These are phyloP conservation scores for Tarsius wallacei DNA, from an alignment of 2,797 vertebrate genomes.

Conservation along the genomic window DNA sequence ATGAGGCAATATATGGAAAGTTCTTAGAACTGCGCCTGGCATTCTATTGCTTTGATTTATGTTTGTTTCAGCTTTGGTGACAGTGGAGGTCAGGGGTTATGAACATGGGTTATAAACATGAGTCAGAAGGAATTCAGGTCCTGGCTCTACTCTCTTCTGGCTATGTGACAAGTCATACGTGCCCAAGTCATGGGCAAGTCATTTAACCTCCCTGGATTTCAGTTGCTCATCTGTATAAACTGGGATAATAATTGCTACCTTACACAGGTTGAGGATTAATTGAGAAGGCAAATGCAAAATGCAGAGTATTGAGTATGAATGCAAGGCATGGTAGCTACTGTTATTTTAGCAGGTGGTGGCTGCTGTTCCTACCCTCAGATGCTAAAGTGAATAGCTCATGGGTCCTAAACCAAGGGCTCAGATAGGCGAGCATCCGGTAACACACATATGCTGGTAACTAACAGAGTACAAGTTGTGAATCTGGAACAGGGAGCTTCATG, in stretches of 20 bases:
- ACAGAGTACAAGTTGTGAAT: not conserved
- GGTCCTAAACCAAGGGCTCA: not conserved
- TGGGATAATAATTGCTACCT: not conserved
- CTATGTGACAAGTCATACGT: not conserved
- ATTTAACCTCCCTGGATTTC: not conserved
- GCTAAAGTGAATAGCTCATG: not conserved
- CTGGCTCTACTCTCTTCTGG: not conserved
- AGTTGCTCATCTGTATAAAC: not conserved
- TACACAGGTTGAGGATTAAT: not conserved
- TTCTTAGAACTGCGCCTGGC: not conserved
- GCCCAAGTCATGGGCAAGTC: not conserved
- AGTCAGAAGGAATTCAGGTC: conserved; percentile 20
- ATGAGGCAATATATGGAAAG: not conserved
- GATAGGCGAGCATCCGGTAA: not conserved
- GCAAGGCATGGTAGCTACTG: not conserved
- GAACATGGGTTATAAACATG: not conserved
- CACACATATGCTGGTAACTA: not conserved
- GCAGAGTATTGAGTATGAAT: not conserved
- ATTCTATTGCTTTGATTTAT: not conserved
- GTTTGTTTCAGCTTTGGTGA: not conserved
- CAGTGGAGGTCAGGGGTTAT: not conserved
- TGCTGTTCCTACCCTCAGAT: not conserved
- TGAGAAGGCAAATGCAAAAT: conserved; percentile 13
- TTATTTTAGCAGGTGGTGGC: not conserved
- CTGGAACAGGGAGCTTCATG: not conserved